These are phyloP conservation scores for Electrona antarctica DNA, from an alignment of 2,113 vertebrate species.

Conservation along the genomic window DNA sequence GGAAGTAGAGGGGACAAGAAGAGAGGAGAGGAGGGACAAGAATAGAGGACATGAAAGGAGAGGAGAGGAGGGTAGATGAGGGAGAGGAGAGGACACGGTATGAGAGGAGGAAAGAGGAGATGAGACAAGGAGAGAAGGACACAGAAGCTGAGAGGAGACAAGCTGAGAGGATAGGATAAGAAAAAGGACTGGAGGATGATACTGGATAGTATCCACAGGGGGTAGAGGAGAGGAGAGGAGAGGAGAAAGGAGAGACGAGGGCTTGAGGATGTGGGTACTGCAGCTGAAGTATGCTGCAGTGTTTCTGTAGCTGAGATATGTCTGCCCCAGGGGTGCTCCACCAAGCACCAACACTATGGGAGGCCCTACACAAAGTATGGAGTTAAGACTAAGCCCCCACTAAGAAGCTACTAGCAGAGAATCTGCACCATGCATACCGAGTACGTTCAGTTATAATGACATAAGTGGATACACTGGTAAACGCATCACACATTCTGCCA, in stretches of 20 bases:
- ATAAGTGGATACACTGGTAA: slow-evolving; percentile 37
- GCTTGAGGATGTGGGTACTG: slow-evolving; percentile 27
- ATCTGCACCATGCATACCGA: slow-evolving; percentile 39
- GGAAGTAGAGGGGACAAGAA: not conserved
- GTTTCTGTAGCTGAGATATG: slow-evolving; percentile 36
- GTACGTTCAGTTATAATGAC: slow-evolving; percentile 40
- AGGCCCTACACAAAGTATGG: slow-evolving; percentile 32
- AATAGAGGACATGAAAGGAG: not conserved
- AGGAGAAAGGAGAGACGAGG: not conserved
- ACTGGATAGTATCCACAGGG: no score
- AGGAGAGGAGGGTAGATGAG: not conserved
- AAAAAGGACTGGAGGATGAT: no score
- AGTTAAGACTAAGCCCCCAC: slow-evolving; percentile 45
- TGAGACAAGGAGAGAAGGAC: not conserved
- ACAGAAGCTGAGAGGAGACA: no score
- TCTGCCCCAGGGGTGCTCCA: slow-evolving; percentile 46
- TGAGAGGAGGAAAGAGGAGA: not conserved
- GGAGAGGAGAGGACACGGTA: not conserved
- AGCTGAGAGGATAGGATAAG: no score
- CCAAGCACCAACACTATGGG: slow-evolving; percentile 42
- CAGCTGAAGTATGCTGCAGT: slow-evolving; percentile 43
- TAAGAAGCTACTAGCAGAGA: slow-evolving; percentile 38
- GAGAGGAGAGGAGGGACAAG: not conserved
- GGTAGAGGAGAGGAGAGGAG: no score
- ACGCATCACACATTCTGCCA: slow-evolving; percentile 57